Evolutionary conservation across 2,888 invertebrate species (phyloP).

Genomic region (Drosophila fulvimacula): DNA sequence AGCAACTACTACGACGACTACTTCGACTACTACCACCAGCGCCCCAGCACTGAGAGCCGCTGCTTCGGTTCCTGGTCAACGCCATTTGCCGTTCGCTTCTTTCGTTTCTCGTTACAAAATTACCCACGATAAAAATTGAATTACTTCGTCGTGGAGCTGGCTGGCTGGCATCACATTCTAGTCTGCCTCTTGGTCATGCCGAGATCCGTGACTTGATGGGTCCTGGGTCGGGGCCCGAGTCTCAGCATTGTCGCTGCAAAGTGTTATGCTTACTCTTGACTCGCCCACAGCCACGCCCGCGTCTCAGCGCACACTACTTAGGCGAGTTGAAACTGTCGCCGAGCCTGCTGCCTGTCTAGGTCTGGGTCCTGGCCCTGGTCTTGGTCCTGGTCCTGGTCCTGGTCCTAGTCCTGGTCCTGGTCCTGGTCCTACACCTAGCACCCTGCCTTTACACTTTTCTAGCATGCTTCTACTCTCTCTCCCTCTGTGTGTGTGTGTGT

Average conservation of each 20-base stretch:
- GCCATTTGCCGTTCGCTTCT: slow-evolving; percentile 62
- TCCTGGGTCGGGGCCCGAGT: slow-evolving; percentile 13
- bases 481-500: slow-evolving; percentile 14
- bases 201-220: slow-evolving; percentile 19
- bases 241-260: slow-evolving; percentile 62
- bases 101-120: slow-evolving; percentile 82
- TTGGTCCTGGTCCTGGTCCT: neutral
- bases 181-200: slow-evolving; percentile 50
- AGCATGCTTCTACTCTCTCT: slow-evolving; percentile 2
- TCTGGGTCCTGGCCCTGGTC: neutral
- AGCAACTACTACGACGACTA: slow-evolving; percentile 18
- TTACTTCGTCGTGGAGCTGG: slow-evolving; percentile 76
- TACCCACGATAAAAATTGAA: slow-evolving; percentile 84
- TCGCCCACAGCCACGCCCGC: slow-evolving; percentile 62
- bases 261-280: slow-evolving; percentile 73
- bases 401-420: neutral
- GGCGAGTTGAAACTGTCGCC: slow-evolving; percentile 73
- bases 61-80: slow-evolving; percentile 37
- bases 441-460: slow-evolving; percentile 13
- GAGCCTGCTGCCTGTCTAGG: slow-evolving; percentile 42
- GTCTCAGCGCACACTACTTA: slow-evolving; percentile 63
- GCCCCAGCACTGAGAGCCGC: neutral
- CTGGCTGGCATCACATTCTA: slow-evolving; percentile 36
- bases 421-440: slow-evolving; percentile 12
- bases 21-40: neutral